These are phyloP conservation scores for Catostylus mosaicus DNA, from an alignment of 30 jellyfish, hydroid and myxozoan species.

Conservation along the genomic window DNA sequence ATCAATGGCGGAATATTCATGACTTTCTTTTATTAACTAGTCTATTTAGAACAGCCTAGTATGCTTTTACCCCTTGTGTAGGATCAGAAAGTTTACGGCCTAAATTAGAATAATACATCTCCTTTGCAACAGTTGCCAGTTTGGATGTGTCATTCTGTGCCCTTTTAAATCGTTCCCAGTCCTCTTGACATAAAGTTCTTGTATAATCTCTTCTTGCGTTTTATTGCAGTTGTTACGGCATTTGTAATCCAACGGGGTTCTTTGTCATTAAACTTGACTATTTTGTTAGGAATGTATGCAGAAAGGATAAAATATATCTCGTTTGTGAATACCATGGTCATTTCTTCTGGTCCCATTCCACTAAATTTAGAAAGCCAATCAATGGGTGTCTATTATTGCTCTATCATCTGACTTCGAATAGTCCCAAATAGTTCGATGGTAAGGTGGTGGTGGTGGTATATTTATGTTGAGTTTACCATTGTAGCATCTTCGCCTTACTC, in stretches of 20 bases:
- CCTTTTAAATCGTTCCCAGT: slow-evolving; percentile 24
- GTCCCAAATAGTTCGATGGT: background rate
- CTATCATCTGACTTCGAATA: background rate
- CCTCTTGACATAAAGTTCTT: slow-evolving; percentile 16
- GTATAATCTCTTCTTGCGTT: slow-evolving; percentile 16
- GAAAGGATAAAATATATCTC: background rate
- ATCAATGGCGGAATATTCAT: slow-evolving; percentile 4
- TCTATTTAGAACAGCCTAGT: slow-evolving; percentile 27
- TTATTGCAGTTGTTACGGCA: slow-evolving; percentile 25
- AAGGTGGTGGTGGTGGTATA: too few relatives aligned
- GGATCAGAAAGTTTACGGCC: slow-evolving; percentile 57
- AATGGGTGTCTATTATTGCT: slow-evolving; percentile 8
- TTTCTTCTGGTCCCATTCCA: slow-evolving; percentile 16
- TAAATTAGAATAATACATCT: slow-evolving; percentile 19
- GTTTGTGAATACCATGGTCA: slow-evolving; percentile 12
- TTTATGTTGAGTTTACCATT: too few relatives aligned
- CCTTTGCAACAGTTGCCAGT: slow-evolving; percentile 15
- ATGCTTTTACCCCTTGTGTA: slow-evolving; percentile 46
- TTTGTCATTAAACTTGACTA: slow-evolving; percentile 21
- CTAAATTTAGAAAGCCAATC: slow-evolving; percentile 1
- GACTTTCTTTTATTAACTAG: slow-evolving; percentile 15
- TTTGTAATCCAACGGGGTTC: slow-evolving; percentile 32
- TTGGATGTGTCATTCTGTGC: slow-evolving; percentile 12
- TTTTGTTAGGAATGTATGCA: slow-evolving; percentile 8
- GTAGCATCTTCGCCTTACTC: too few relatives aligned